Conservation (phyloP, 2,113 vertebrate genomes). For the Sphaerodactylus townsendi region DNA sequence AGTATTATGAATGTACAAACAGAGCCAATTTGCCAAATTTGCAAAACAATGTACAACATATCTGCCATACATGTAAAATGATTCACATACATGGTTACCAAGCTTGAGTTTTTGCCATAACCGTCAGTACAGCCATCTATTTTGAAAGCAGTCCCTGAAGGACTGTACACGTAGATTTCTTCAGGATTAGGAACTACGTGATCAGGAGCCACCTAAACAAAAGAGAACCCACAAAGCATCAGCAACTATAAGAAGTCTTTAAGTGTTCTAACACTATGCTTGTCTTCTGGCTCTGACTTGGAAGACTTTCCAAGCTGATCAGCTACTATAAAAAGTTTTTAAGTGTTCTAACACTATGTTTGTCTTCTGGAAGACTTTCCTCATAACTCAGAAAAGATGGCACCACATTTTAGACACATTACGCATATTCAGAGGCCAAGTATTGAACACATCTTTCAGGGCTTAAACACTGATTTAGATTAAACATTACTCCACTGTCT, state of each 20-base stretch:
- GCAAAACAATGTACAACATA: constrained; percentile 27
- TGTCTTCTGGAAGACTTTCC: not conserved
- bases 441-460: not conserved
- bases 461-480: not conserved
- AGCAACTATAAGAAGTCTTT: constrained; percentile 13
- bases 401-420: not conserved
- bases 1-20: not conserved
- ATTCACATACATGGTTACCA: constrained; percentile 91
- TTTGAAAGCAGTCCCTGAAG: constrained; percentile 92
- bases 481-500: not conserved
- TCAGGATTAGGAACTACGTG: constrained; percentile 90
- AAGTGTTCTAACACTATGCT: not conserved
- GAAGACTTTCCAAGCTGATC: not conserved
- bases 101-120: constrained; percentile 87
- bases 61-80: constrained; percentile 22
- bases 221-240: constrained; percentile 2
- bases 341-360: not conserved
- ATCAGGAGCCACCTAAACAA: constrained; percentile 88
- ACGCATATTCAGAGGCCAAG: not conserved
- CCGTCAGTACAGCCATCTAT: constrained; percentile 77
- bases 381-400: not conserved
- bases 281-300: not conserved
- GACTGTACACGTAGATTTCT: constrained; percentile 93
- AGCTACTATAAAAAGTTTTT: constrained; percentile 13
- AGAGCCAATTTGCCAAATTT: not conserved